Percentiles rank a stretch among this genome's conserved stretches.
These are phyloP conservation scores for Drusus annulatus DNA, from an alignment of 1,140 invertebrate genomes.

Conservation along the genomic window DNA sequence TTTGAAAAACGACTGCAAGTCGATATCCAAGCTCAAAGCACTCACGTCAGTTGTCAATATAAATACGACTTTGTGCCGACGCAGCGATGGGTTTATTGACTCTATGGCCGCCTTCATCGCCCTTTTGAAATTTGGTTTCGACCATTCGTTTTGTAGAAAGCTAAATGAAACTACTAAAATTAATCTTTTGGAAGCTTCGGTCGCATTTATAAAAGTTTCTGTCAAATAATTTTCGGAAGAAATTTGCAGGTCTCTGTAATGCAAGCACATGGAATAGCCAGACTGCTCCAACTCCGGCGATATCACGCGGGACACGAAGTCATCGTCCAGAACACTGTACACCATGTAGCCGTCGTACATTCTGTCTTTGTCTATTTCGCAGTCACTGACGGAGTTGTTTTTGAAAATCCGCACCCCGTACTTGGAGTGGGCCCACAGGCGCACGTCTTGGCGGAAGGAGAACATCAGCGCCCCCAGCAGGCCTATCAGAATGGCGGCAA, in stretches of 20 bases:
- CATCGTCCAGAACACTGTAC: slow-evolving; percentile 90
- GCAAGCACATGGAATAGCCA: slow-evolving; percentile 81
- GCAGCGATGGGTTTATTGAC: slow-evolving; percentile 72
- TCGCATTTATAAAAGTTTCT: slow-evolving; percentile 84
- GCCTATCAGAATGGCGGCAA: slow-evolving; percentile 81
- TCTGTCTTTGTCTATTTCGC: slow-evolving; percentile 81
- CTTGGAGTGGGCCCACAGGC: slow-evolving; percentile 82
- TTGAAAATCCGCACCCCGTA: slow-evolving; percentile 85
- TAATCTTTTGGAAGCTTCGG: slow-evolving; percentile 81
- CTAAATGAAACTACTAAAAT: slow-evolving; percentile 82
- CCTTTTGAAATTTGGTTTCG: slow-evolving; percentile 79
- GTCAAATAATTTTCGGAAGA: slow-evolving; percentile 80
- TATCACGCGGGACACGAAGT: slow-evolving; percentile 84
- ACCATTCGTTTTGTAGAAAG: slow-evolving; percentile 84
- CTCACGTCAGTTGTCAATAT: slow-evolving; percentile 82
- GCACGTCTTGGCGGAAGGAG: slow-evolving; percentile 83
- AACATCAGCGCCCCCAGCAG: slow-evolving; percentile 80
- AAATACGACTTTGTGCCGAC: slow-evolving; percentile 81
- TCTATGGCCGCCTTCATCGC: slow-evolving; percentile 84
- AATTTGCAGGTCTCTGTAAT: slow-evolving; percentile 82
- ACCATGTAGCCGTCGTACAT: slow-evolving; percentile 91
- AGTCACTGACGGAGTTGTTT: slow-evolving; percentile 79
- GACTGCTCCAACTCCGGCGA: slow-evolving; percentile 86
- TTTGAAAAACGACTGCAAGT: slow-evolving; percentile 86
- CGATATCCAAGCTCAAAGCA: slow-evolving; percentile 84